Conservation (phyloP, 2,113 vertebrate genomes). For the Burhinus bistriatus region DNA sequence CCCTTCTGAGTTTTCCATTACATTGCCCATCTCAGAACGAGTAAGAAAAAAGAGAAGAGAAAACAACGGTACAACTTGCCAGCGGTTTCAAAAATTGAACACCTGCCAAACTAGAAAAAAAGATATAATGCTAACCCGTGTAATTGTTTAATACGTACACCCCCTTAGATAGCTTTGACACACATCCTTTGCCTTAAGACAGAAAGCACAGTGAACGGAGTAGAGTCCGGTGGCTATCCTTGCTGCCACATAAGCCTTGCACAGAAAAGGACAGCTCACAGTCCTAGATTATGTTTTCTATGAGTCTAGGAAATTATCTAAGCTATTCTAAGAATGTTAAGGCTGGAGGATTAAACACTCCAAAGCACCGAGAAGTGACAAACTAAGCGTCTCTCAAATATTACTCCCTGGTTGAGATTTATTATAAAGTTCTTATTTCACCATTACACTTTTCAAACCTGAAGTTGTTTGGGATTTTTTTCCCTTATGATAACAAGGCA, state of each 20-base stretch:
- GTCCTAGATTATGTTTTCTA: neutral
- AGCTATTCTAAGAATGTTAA: conserved; percentile 41
- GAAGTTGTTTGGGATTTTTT: neutral
- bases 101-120: neutral
- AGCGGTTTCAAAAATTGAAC: neutral
- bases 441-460: neutral
- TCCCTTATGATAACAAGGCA: neutral
- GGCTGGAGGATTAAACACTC: neutral
- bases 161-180: neutral
- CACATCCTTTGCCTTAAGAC: neutral
- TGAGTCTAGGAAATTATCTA: neutral
- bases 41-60: neutral
- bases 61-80: neutral
- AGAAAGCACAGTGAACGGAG: neutral
- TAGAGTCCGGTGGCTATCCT: fast-evolving
- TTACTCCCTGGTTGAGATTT: neutral
- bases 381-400: neutral
- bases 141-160: neutral
- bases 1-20: neutral
- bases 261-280: neutral
- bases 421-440: neutral
- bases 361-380: neutral
- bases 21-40: neutral
- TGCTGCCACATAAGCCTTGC: neutral
- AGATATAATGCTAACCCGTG: neutral